Conservation (phyloP, 2,113 vertebrate species). For the Macaca mulatta region DNA sequence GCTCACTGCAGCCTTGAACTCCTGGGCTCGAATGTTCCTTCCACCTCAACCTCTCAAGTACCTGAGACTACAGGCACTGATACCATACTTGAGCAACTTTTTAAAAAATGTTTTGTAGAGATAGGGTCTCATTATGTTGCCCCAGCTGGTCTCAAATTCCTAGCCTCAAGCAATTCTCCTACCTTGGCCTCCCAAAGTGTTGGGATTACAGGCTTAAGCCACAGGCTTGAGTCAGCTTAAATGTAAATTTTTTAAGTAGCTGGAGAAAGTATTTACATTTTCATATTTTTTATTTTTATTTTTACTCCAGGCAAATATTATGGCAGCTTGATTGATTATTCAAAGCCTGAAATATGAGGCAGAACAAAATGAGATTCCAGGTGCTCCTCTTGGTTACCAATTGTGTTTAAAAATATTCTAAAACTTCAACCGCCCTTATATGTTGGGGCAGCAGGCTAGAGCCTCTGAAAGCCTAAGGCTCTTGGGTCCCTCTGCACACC, state of each 20-base stretch:
- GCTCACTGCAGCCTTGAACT: too few species aligned
- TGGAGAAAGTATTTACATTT: not conserved
- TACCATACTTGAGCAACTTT: too few species aligned
- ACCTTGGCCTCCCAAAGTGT: too few species aligned
- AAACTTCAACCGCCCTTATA: not conserved
- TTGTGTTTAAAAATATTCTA: not conserved
- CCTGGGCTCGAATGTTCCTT: too few species aligned
- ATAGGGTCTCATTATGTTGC: too few species aligned
- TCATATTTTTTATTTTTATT: not conserved
- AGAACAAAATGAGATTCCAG: slow-evolving; percentile 12
- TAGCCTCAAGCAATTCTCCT: too few species aligned
- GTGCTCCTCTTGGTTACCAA: not conserved
- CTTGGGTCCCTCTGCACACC: not conserved
- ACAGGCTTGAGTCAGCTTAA: too few species aligned
- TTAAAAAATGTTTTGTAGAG: too few species aligned
- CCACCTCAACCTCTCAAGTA: too few species aligned
- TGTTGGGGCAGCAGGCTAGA: not conserved
- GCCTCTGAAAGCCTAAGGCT: not conserved
- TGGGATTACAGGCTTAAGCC: too few species aligned
- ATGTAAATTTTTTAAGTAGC: not conserved
- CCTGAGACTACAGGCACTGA: too few species aligned
- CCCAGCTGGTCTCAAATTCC: too few species aligned
- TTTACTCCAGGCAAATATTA: not conserved
- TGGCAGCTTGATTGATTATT: not conserved
- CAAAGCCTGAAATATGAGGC: not conserved